Conservation (phyloP, 92 coral and sea anemone species). For the Phenganax stokvisi region DNA sequence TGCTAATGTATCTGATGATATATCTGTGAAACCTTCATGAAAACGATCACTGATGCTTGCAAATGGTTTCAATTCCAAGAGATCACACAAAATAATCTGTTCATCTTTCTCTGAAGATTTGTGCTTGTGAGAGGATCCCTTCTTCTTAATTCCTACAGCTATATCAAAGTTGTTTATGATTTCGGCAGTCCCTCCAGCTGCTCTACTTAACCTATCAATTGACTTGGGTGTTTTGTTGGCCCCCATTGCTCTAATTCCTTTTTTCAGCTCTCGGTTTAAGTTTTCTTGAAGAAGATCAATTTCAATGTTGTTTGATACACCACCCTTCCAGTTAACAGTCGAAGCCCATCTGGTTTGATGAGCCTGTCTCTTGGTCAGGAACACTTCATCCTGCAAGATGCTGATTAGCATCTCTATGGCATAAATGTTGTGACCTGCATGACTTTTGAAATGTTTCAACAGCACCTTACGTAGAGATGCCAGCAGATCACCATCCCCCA, state of each 20-base stretch:
- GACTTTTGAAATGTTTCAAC: slow-evolving; percentile 49
- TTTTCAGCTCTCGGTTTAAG: slow-evolving; percentile 1
- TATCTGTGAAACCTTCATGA: slow-evolving; percentile 7
- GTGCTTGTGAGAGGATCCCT: slow-evolving; percentile 9
- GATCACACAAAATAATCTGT: neutral
- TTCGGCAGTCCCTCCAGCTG: neutral
- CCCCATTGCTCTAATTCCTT: slow-evolving; percentile 14
- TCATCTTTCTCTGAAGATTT: slow-evolving; percentile 22
- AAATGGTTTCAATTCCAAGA: neutral
- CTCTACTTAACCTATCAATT: neutral
- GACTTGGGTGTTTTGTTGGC: slow-evolving; percentile 11
- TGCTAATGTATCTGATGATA: slow-evolving; percentile 7
- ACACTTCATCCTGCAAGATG: slow-evolving; percentile 42
- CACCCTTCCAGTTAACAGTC: slow-evolving; percentile 8
- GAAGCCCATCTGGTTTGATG: slow-evolving; percentile 3
- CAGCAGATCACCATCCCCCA: slow-evolving; percentile 52
- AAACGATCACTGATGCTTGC: neutral
- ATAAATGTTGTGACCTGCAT: slow-evolving; percentile 44
- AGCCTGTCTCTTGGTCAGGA: slow-evolving; percentile 49
- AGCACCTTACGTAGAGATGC: slow-evolving; percentile 54
- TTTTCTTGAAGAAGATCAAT: slow-evolving; percentile 14
- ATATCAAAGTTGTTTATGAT: neutral
- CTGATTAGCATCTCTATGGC: slow-evolving; percentile 58
- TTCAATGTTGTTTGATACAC: neutral
- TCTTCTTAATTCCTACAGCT: neutral